Conservation (phyloP, 2,797 vertebrate genomes). For the Graptemys geographica region DNA sequence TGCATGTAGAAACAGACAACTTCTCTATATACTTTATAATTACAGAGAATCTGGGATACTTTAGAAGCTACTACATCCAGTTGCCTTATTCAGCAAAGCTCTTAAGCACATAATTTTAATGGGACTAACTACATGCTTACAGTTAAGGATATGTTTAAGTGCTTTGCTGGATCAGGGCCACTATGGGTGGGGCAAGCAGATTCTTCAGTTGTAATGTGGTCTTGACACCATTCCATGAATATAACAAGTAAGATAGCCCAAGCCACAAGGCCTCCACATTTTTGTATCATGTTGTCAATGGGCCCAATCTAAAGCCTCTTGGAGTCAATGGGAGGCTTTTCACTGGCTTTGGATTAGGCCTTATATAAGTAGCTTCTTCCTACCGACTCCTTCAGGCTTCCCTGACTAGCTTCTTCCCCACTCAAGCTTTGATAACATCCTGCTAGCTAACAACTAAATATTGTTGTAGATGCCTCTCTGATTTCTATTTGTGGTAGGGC, state of each 20-base stretch:
- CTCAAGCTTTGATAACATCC: neutral
- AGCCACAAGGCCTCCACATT: neutral
- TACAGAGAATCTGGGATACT: neutral
- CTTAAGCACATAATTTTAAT: neutral
- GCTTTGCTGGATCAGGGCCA: neutral
- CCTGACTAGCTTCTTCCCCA: neutral
- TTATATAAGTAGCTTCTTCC: neutral
- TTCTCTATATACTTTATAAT: neutral
- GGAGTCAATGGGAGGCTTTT: neutral
- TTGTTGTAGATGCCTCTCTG: neutral
- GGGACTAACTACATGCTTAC: neutral
- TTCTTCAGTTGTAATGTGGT: neutral
- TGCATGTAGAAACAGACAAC: neutral
- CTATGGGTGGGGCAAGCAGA: neutral
- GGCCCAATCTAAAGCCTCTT: neutral
- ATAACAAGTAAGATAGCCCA: neutral
- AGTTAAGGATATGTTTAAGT: neutral
- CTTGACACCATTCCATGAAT: slow-evolving; percentile 5
- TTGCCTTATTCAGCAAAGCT: neutral
- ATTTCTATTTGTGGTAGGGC: neutral
- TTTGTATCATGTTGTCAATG: neutral
- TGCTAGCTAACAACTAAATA: neutral
- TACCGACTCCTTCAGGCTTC: neutral
- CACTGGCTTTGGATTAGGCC: neutral
- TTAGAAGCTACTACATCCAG: neutral